These are phyloP conservation scores for Tholera decimalis DNA, from an alignment of 2,888 invertebrate species.

Conservation along the genomic window DNA sequence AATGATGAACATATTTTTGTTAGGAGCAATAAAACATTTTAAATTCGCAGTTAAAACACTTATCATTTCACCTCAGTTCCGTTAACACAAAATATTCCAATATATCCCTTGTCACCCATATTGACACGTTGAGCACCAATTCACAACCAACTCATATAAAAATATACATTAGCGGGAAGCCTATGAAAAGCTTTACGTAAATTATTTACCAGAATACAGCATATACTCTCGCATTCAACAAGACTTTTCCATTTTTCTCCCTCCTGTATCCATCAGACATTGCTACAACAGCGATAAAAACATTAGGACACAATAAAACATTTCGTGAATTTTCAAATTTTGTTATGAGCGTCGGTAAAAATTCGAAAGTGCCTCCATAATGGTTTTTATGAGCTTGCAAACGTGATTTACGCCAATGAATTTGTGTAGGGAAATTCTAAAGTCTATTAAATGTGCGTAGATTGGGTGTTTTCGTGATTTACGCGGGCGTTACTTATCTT, in stretches of 20 bases:
- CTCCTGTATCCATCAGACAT: constrained; percentile 56
- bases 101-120: constrained; percentile 25
- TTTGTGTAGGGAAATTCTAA: constrained; percentile 68
- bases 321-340: constrained; percentile 80
- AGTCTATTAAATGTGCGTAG: constrained; percentile 67
- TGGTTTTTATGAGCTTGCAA: constrained; percentile 78
- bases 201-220: constrained; percentile 48
- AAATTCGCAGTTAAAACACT: background rate
- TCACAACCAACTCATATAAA: constrained; percentile 34
- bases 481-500: constrained; percentile 43
- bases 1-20: background rate
- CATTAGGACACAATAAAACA: constrained; percentile 80
- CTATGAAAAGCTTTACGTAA: constrained; percentile 44
- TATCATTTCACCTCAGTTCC: background rate
- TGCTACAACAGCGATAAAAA: constrained; percentile 70
- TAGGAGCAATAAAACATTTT: background rate
- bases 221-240: constrained; percentile 67
- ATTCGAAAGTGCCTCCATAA: constrained; percentile 76
- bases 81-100: constrained; percentile 9
- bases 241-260: constrained; percentile 82
- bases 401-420: constrained; percentile 81
- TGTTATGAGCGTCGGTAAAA: constrained; percentile 76
- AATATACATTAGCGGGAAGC: constrained; percentile 46
- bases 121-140: constrained; percentile 28
- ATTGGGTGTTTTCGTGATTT: constrained; percentile 58